Percentiles rank a stretch among this genome's conserved stretches.
phyloP scores from a whole-genome alignment of 2,888 invertebrate species.

The Trilocha varians region DNA sequence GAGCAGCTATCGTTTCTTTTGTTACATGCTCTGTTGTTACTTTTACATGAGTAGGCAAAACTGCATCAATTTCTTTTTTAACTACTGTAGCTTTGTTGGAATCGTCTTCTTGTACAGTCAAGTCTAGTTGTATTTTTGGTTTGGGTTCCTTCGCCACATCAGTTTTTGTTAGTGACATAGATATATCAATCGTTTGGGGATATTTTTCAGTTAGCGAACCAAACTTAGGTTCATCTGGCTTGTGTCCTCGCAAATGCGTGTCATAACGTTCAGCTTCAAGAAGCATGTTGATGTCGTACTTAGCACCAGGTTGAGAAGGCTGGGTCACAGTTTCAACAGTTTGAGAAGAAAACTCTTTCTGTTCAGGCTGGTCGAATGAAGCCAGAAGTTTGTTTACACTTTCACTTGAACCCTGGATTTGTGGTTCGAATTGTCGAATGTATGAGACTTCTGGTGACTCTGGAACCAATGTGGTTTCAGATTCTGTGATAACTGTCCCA shows the following conservation, averaged over 20 bases:
- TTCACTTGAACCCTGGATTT: constrained; percentile 30
- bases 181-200: constrained; percentile 45
- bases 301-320: constrained; percentile 18
- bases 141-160: constrained; percentile 26
- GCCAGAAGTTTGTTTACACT: constrained; percentile 31
- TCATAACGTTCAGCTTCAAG: constrained; percentile 49
- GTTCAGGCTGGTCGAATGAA: constrained; percentile 35
- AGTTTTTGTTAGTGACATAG: constrained; percentile 45
- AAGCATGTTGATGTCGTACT: constrained; percentile 33
- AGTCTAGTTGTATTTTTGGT: constrained; percentile 45
- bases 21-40: constrained; percentile 30
- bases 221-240: constrained; percentile 9
- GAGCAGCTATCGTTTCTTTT: constrained; percentile 15
- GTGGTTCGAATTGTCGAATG: constrained; percentile 34
- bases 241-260: constrained; percentile 27
- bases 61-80: constrained; percentile 52
- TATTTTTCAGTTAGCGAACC: constrained; percentile 16
- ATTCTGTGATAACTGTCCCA: constrained; percentile 35
- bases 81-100: constrained; percentile 32
- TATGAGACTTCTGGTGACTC: constrained; percentile 34
- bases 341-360: constrained; percentile 37
- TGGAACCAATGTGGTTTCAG: constrained; percentile 21
- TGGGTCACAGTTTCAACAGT: constrained; percentile 16
- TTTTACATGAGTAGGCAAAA: constrained; percentile 41
- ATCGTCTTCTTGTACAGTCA: constrained; percentile 44